These are phyloP conservation scores for Atopsyche davidsoni DNA, from an alignment of 1,140 invertebrate genomes.

Conservation along the genomic window DNA sequence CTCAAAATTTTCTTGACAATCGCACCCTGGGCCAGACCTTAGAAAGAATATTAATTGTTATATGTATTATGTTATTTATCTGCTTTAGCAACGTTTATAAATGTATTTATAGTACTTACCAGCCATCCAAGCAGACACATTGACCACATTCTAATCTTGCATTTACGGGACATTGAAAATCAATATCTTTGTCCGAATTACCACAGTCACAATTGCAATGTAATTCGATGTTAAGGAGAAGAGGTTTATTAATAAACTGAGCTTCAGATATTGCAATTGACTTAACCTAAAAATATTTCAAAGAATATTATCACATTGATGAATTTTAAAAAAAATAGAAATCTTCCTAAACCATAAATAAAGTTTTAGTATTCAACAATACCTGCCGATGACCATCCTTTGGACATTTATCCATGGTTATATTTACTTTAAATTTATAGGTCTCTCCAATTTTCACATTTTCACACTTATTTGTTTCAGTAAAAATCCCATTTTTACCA, in stretches of 20 bases:
- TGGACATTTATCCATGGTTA: constrained; percentile 39
- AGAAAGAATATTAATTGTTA: constrained; percentile 15
- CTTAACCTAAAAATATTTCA: constrained; percentile 30
- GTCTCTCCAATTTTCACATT: constrained; percentile 50
- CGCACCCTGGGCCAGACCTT: constrained; percentile 50
- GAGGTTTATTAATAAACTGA: constrained; percentile 44
- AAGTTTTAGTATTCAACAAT: not conserved
- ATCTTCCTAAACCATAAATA: not conserved
- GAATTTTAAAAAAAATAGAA: constrained; percentile 1
- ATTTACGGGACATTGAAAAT: constrained; percentile 40
- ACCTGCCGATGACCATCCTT: constrained; percentile 4
- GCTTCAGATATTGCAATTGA: constrained; percentile 46
- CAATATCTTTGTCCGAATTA: constrained; percentile 28
- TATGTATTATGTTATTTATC: not conserved
- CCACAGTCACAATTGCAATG: constrained; percentile 45
- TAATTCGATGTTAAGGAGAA: constrained; percentile 44
- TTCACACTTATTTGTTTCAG: constrained; percentile 46
- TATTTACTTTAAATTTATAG: constrained; percentile 51
- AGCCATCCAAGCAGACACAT: constrained; percentile 52
- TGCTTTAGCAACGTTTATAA: constrained; percentile 1
- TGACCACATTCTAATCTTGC: constrained; percentile 51
- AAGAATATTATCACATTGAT: no score
- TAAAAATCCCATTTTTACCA: constrained; percentile 40
- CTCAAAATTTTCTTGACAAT: constrained; percentile 44
- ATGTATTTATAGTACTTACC: constrained; percentile 37